Conservation (phyloP, 2,113 vertebrate species). For the Phaethon lepturus region DNA sequence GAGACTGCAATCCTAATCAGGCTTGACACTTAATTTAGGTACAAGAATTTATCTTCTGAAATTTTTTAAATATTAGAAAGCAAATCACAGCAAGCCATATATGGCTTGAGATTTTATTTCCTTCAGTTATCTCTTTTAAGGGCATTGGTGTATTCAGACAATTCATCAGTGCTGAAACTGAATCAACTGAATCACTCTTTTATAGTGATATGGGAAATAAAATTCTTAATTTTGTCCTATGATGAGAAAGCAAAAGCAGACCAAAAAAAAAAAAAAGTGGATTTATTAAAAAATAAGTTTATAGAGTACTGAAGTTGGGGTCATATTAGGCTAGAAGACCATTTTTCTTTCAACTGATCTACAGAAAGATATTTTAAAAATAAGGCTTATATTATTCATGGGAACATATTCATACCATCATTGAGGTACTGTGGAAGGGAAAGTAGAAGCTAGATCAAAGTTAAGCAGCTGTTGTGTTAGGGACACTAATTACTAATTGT, state of each 20-base stretch:
- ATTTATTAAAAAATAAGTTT: neutral
- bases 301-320: neutral
- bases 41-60: neutral
- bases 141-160: neutral
- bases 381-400: neutral
- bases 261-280: neutral
- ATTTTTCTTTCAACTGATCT: neutral
- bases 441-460: neutral
- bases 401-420: neutral
- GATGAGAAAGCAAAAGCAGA: neutral
- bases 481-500: neutral
- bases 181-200: neutral
- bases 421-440: neutral
- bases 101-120: neutral
- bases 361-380: neutral
- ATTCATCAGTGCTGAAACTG: neutral
- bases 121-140: neutral
- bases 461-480: neutral
- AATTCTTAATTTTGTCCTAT: neutral
- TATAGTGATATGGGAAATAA: neutral
- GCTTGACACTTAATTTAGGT: neutral
- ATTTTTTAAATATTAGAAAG: neutral
- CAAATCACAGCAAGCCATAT: neutral
- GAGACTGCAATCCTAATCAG: neutral
- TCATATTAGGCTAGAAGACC: neutral